Percentiles rank a stretch among this genome's conserved stretches.
phyloP scores from a whole-genome alignment of 2,797 vertebrate genomes.

The Ataeniobius toweri region DNA sequence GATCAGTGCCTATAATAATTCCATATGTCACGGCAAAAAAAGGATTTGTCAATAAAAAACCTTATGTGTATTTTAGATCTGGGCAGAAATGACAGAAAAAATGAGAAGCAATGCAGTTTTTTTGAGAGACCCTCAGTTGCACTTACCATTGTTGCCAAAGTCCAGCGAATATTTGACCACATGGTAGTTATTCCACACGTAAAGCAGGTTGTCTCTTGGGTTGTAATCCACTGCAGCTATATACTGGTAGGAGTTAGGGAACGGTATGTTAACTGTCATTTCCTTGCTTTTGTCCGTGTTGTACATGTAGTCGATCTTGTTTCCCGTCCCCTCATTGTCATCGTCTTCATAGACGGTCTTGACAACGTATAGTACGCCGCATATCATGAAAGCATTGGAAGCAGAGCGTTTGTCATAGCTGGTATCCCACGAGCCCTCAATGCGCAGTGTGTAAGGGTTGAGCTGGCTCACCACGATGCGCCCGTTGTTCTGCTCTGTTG shows the following conservation, averaged over 20 bases:
- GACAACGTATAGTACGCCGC: constrained; percentile 87
- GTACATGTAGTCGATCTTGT: constrained; percentile 99
- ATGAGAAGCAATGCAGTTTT: constrained; percentile 22
- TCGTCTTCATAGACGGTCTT: constrained; percentile 98
- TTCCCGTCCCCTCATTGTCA: constrained; percentile 96
- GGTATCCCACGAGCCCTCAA: constrained; percentile 84
- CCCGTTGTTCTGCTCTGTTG: constrained; percentile 85
- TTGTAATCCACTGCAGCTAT: constrained; percentile 99
- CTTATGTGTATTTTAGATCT: background rate
- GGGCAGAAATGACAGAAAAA: background rate
- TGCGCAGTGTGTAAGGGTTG: constrained; percentile 83
- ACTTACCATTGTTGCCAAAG: constrained; percentile 94
- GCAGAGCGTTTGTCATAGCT: constrained; percentile 83
- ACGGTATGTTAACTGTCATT: constrained; percentile 89
- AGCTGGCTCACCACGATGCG: constrained; percentile 84
- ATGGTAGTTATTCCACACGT: constrained; percentile 99
- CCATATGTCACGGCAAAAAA: constrained; percentile 50
- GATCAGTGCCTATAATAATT: constrained; percentile 58
- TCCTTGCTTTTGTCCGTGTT: constrained; percentile 95
- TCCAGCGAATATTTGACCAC: constrained; percentile 98
- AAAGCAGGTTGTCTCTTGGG: constrained; percentile 96
- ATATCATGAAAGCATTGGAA: constrained; percentile 86
- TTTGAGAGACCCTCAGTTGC: background rate
- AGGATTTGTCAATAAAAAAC: background rate
- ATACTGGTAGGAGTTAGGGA: constrained; percentile 99